Percentiles rank a stretch among this genome's conserved stretches.
Evolutionary conservation across 2,888 invertebrate species (phyloP).

Genomic region (Argyra leucocephala): DNA sequence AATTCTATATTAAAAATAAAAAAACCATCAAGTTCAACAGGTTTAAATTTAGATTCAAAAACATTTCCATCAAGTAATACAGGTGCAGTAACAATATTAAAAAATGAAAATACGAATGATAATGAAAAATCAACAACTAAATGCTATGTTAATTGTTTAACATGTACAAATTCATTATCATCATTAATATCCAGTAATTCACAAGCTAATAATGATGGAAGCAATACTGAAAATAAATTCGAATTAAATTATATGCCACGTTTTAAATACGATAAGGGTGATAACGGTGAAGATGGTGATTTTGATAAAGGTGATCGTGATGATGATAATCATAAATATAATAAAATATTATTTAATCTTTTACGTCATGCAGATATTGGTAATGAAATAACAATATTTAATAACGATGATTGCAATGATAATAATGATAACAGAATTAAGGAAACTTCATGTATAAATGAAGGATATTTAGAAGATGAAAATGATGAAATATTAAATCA

Average conservation of each 20-base stretch:
- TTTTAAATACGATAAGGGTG: slow-evolving; percentile 10
- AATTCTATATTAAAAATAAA: slow-evolving; percentile 12
- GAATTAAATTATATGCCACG: too few species aligned
- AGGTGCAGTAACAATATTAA: not conserved
- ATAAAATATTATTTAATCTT: too few species aligned
- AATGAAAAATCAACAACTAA: not conserved
- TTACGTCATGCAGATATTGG: too few species aligned
- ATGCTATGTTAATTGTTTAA: slow-evolving; percentile 10
- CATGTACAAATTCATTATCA: not conserved
- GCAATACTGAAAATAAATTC: not conserved
- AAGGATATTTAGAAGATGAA: too few species aligned
- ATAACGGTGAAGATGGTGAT: slow-evolving; percentile 7
- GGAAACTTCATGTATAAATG: too few species aligned
- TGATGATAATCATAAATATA: too few species aligned
- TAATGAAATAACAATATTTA: not conserved
- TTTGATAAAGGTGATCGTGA: slow-evolving; percentile 14
- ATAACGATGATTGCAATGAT: not conserved
- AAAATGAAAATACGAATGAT: not conserved
- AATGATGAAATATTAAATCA: too few species aligned
- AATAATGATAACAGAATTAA: not conserved
- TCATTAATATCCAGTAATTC: not conserved
- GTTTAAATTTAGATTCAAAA: not conserved
- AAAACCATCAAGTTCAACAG: not conserved
- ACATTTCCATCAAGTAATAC: not conserved
- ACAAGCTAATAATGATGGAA: not conserved